Evolutionary conservation across 2,888 invertebrate genomes (phyloP).

Genomic region (Orthosia incerta): DNA sequence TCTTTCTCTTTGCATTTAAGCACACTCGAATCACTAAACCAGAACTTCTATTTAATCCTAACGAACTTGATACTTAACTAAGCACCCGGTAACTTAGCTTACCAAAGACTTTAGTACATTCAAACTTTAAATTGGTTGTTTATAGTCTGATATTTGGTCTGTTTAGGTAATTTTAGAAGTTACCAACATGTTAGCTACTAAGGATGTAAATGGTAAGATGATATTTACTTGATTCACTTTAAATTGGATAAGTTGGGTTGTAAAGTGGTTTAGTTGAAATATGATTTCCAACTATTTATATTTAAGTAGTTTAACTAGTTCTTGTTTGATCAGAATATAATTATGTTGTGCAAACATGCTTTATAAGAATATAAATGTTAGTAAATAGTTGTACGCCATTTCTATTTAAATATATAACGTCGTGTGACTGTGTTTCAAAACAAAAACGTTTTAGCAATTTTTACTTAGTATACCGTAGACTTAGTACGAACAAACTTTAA

Average conservation of each 20-base stretch:
- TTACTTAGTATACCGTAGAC: constrained; percentile 12
- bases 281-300: constrained; percentile 7
- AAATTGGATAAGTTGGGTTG: constrained; percentile 53
- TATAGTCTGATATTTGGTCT: constrained; percentile 36
- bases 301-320: background rate
- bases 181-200: constrained; percentile 12
- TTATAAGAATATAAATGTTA: background rate
- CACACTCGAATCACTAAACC: background rate
- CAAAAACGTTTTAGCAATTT: too few relatives aligned
- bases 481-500: constrained; percentile 52
- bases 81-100: constrained; percentile 28
- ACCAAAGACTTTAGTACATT: constrained; percentile 15
- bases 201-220: constrained; percentile 16
- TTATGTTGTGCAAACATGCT: background rate
- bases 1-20: background rate
- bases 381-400: background rate
- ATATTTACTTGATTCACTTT: constrained; percentile 32
- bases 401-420: too few relatives aligned
- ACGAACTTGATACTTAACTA: constrained; percentile 34
- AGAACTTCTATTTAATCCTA: constrained; percentile 12
- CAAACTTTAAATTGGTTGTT: constrained; percentile 56
- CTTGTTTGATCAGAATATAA: constrained; percentile 1
- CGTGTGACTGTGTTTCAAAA: too few relatives aligned
- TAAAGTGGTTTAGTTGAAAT: constrained; percentile 30
- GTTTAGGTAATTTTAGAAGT: constrained; percentile 46